Conservation (phyloP, 2,888 invertebrate genomes). For the Cerceris rybyensis region DNA sequence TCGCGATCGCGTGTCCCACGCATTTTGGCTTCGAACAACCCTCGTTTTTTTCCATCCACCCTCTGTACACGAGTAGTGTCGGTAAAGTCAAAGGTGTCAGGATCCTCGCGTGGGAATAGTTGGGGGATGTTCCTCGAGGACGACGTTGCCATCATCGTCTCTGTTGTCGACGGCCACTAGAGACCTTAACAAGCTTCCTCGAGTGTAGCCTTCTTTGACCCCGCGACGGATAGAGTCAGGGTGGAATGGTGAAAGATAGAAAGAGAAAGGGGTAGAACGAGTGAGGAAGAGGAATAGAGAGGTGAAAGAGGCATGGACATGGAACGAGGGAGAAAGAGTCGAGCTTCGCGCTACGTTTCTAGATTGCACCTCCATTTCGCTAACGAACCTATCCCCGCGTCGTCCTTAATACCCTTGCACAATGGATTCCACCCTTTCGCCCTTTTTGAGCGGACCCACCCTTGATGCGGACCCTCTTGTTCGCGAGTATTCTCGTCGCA, state of each 20-base stretch:
- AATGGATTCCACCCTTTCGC: conserved; percentile 44
- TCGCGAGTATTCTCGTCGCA: conserved; percentile 21
- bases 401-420: conserved; percentile 57
- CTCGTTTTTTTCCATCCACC: not conserved
- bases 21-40: not conserved
- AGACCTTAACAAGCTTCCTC: conserved; percentile 73
- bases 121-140: conserved; percentile 44
- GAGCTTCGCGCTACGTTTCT: conserved; percentile 53
- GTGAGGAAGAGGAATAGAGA: conserved; percentile 1
- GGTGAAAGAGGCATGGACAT: not conserved
- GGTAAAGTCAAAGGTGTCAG: conserved; percentile 22
- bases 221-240: conserved; percentile 9
- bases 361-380: conserved; percentile 70
- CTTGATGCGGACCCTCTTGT: conserved; percentile 20
- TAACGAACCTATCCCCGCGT: conserved; percentile 71
- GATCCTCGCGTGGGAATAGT: conserved; percentile 17
- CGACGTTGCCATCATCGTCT: conserved; percentile 47
- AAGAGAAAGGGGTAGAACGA: conserved; percentile 27
- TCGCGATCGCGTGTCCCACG: not conserved
- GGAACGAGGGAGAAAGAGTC: conserved; percentile 15
- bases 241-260: conserved; percentile 12
- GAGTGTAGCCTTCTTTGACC: conserved; percentile 60
- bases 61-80: not conserved
- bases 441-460: conserved; percentile 15
- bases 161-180: conserved; percentile 57